These are phyloP conservation scores for Chelonia mydas DNA, from an alignment of 2,797 vertebrate species.

Conservation along the genomic window DNA sequence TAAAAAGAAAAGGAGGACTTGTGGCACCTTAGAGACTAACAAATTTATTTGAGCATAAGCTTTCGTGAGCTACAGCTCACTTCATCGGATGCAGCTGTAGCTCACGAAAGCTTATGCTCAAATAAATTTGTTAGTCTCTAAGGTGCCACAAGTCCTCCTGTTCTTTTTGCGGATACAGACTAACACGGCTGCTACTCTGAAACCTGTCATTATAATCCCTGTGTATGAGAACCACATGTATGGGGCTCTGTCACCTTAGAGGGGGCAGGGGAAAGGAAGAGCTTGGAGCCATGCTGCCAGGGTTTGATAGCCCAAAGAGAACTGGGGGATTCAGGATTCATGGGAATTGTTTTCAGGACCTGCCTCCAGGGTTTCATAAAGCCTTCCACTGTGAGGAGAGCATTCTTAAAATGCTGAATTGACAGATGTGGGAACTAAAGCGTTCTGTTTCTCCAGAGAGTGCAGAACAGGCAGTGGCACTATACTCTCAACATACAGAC, in stretches of 20 bases:
- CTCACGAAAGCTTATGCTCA: too few species aligned
- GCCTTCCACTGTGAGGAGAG: neutral
- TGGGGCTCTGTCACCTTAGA: neutral
- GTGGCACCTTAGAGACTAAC: too few species aligned
- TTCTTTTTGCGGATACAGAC: too few species aligned
- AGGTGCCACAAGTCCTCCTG: too few species aligned
- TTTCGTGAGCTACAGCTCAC: too few species aligned
- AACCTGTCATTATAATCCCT: neutral
- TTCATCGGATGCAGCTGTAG: too few species aligned
- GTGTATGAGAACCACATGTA: neutral
- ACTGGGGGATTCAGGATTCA: neutral
- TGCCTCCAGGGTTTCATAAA: neutral
- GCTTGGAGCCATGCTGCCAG: neutral
- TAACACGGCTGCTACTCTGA: too few species aligned
- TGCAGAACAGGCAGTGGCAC: neutral
- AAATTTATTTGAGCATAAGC: too few species aligned
- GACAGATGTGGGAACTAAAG: neutral
- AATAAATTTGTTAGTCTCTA: too few species aligned
- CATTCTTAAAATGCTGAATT: neutral
- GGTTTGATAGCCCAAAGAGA: neutral
- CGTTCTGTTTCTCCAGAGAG: neutral
- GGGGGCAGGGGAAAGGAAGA: neutral
- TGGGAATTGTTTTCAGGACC: neutral
- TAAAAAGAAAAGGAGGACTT: too few species aligned
- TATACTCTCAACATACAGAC: too few species aligned